Evolutionary conservation across 2,113 vertebrate species (phyloP), one percentile per base, ranked within the genome.

Genomic region (Gavia stellata): DNA sequence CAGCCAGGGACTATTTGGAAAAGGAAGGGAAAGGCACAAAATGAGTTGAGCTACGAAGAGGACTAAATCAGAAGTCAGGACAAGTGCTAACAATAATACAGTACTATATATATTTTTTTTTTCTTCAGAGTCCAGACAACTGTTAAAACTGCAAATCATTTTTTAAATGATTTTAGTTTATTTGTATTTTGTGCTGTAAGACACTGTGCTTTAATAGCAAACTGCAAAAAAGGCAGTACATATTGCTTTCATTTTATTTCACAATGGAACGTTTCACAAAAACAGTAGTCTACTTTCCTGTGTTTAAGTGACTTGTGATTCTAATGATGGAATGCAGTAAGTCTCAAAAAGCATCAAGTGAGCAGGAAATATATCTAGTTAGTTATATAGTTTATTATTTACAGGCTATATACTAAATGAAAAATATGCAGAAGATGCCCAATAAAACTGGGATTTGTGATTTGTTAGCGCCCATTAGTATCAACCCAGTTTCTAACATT

Each of bases 281-380:
- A 91, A 98, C 95, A 97, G 92, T 96, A 97, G 83, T 95, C 86
- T 88, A 92, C 89, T 97, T 97, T 95, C 94, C 96, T 98, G 96
- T 97, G 93, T 94, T 94, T 94, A 97, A 88, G 92, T 97, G 93
- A 98, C 93, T 97, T 92, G 95, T 93, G 91, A 90, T 96, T 97
- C 94, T 97, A 92, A 58, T 92, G 94, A 97, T 97, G 97, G 97
- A 98, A 98, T 98, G 98, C 88, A 98, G 66, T 97, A 97, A 96
- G 85, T 98, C 87, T 98, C 91, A 98, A 97, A 97, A 97, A 98
- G 90, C 94, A 93, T 96, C 96, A 97, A 96, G 95, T 97, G 96
- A 97, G 96, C 97, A 97, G 97, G 97, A 98, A 98, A 98, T 97
- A 93, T 89, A 98, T 73, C 92, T 97, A 97, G 84, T 96, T 95